A percentile compares a stretch with the other conserved stretches of the same genome.
These are phyloP conservation scores for Melinopterus prodromus DNA, from an alignment of 2,888 invertebrate genomes.

Conservation along the genomic window DNA sequence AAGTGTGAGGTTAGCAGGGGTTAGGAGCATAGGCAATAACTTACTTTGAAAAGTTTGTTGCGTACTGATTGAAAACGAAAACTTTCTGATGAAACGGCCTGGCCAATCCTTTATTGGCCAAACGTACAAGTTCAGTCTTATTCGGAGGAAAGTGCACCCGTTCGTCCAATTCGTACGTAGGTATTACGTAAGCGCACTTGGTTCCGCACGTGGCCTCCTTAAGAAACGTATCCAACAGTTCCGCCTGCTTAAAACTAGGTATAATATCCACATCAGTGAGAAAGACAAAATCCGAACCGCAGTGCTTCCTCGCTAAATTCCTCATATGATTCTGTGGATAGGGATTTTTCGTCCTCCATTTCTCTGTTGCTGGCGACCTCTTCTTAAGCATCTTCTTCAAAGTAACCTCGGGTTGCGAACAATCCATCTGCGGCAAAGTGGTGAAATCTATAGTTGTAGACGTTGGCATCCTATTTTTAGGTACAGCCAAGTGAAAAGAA, in stretches of 20 bases:
- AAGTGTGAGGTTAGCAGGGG: neutral
- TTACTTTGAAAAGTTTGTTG: constrained; percentile 88
- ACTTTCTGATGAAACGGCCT: constrained; percentile 91
- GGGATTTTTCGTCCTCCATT: constrained; percentile 78
- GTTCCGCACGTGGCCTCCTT: constrained; percentile 63
- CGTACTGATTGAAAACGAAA: constrained; percentile 91
- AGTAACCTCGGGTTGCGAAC: constrained; percentile 73
- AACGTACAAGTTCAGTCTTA: constrained; percentile 78
- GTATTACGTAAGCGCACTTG: constrained; percentile 87
- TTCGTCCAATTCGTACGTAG: constrained; percentile 87
- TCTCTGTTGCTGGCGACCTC: constrained; percentile 69
- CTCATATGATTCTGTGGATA: constrained; percentile 92
- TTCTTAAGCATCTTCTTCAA: constrained; percentile 68
- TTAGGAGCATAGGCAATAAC: constrained; percentile 43
- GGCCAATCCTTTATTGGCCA: constrained; percentile 82
- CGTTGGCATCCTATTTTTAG: constrained; percentile 64
- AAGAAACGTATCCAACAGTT: constrained; percentile 75
- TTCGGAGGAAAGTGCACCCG: constrained; percentile 82
- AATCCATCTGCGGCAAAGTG: constrained; percentile 63
- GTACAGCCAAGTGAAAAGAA: constrained; percentile 78
- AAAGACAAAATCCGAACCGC: constrained; percentile 82
- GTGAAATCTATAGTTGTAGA: constrained; percentile 51
- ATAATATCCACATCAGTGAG: constrained; percentile 90
- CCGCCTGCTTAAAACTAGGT: constrained; percentile 78
- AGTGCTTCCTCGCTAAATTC: constrained; percentile 86